Evolutionary conservation across 64 coral and sea anemone genomes (phyloP), one percentile per base, ranked within the genome.

Genomic region (Montipora foliosa): DNA sequence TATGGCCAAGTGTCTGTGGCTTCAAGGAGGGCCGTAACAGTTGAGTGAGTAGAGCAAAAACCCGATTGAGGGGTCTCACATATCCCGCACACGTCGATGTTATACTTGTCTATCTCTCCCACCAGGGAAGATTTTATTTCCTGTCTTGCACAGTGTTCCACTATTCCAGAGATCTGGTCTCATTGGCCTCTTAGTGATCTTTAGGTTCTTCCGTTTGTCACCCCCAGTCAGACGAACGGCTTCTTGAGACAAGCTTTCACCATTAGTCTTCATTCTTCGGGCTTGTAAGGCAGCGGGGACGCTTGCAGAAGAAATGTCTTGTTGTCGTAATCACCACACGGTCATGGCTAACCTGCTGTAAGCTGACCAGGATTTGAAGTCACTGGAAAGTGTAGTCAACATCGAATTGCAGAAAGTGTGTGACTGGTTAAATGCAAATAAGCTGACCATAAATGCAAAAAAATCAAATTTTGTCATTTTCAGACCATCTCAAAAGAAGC

Each of bases 181-280:
- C 81, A 62, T 66, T 84, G 81, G 81, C 57, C 58, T 84, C 24
- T 60, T 84, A 84, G 66, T 79, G 77, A 79, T 79, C 6, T 79
- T 79, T 79, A 79, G 49, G 77, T 79, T 79, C 77, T 79, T 49
- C 77, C 6, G 44, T 50, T 47, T 79, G 77, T 0, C 6, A 22
- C n/a, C 77, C 49, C 7, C 11, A 47, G 49, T 79, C 77, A 46
- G 77, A 79, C 77, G 0, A 79, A 49, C 49, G n/a, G 77, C 77
- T 79, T 79, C 77, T 79, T 79, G 77, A 79, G 37, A 79, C 37
- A 79, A 79, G 37, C 77, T 79, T 50, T 79, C 77, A 79, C 77
- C 77, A 79, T 49, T 47, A 79, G 77, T 79, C 44, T 29, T 79
- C 77, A 5, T 79, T 49, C 15, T 46, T 79, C 77, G 16, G 77